Base-by-base conservation (phyloP, 2,113 vertebrate species). In the Malurus alboscapulatus region DNA sequence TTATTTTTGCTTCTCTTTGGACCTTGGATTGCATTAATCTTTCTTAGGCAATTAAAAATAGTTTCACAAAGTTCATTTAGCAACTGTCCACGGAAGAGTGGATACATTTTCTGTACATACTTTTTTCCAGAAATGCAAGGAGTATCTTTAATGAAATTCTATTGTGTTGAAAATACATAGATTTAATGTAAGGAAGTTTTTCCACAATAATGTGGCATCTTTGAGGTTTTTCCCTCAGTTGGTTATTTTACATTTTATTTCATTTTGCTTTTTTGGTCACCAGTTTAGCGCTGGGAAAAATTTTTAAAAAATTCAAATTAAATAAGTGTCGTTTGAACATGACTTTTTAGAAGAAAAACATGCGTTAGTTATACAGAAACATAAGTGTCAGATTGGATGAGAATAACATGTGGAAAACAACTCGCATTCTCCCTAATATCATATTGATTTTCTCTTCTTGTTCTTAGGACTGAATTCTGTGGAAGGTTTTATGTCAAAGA, bases 241-340 rank as follows among this genome's bases (percentile, higher is more conserved):
- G 32, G 6, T 54, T 72, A 20, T 57, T 80, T 79, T 62, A 0
- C 25, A 32, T 71, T 78, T 47, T 66, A 16, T 53, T 76, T 63
- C 3, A 51, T 63, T 78, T 83, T 59, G 21, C 6, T 20, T 42
- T 58, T 80, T 75, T 4, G 4, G 10, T 57, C 14, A 61, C 6
- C 12, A 29, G 12, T 42, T 84, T 34, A 67, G 17, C 51, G 6
- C 47, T 72, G 79, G 25, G 53, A 80, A 20, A 51, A 72, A 68
- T 30, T 54, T 50, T 0, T 0, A 13, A 29, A 73, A 40, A 50
- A 38, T 1, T 67, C 6, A 27, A 16, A 40, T 76, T 34, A 30
- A 75, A 6, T 20, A 38, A 51, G 1, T 58, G 29, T 30, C 20
- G 51, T 61, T 59, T 78, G 26, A 74, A 34, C 14, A 9, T 59